Conservation (phyloP, 2,113 vertebrate species). For the Chelonoidis abingdonii region DNA sequence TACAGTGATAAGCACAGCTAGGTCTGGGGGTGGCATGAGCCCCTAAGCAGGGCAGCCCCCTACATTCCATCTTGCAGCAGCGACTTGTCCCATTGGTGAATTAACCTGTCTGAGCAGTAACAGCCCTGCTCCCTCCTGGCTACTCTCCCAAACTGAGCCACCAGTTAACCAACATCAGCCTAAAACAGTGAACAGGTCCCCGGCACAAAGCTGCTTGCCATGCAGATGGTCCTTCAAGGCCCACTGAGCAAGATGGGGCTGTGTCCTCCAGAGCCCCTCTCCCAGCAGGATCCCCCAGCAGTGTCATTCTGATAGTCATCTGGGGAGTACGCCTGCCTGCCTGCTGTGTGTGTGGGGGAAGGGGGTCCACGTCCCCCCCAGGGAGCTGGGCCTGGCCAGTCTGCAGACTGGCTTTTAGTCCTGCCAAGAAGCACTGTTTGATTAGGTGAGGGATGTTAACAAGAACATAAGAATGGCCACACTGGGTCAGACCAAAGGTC, state of each 20-base stretch:
- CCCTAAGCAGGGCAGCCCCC: no score
- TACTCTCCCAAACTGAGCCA: no score
- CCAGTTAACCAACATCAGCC: no score
- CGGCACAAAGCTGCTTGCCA: not conserved
- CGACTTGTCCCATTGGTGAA: not conserved
- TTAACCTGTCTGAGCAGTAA: not conserved
- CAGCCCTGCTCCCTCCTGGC: not conserved
- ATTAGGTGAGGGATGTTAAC: not conserved
- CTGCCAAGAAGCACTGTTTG: not conserved
- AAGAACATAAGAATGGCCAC: no score
- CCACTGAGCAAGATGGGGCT: not conserved
- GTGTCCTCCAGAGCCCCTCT: not conserved
- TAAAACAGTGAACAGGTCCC: not conserved
- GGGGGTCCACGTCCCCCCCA: fast-evolving
- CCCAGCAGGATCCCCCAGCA: not conserved
- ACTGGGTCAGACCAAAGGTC: no score
- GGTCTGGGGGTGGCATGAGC: no score
- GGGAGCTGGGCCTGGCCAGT: not conserved
- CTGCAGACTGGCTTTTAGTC: no score
- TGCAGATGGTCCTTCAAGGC: not conserved
- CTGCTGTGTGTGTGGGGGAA: not conserved
- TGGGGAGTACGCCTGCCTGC: not conserved
- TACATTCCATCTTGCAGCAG: not conserved
- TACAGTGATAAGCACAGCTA: no score
- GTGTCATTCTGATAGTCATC: not conserved